Conservation (phyloP, 2,113 vertebrate genomes). For the Brevimyrus niger region DNA sequence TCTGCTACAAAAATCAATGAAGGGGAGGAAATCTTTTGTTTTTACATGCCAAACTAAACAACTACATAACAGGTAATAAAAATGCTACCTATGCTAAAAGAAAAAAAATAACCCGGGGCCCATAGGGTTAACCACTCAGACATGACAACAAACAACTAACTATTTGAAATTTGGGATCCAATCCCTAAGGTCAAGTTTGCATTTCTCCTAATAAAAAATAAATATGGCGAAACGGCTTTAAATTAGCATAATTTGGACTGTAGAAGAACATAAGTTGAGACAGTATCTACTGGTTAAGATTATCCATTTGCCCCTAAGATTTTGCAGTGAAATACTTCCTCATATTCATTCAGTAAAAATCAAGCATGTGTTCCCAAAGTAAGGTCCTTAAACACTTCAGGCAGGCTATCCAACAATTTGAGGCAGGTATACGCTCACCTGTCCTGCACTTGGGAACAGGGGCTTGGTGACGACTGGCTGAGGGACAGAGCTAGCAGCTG, state of each 20-base stretch:
- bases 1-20: background rate
- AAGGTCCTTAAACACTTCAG: background rate
- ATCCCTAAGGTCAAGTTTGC: background rate
- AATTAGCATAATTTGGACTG: background rate
- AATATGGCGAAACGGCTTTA: background rate
- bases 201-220: background rate
- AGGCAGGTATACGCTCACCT: slow-evolving; percentile 63
- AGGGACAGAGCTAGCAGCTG: slow-evolving; percentile 57
- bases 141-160: background rate
- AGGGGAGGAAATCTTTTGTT: background rate
- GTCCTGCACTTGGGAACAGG: slow-evolving; percentile 93
- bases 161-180: background rate
- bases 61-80: background rate
- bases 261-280: background rate
- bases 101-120: background rate
- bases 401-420: background rate
- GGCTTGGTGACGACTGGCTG: slow-evolving; percentile 86
- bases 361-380: background rate
- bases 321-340: background rate
- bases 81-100: background rate
- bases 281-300: background rate
- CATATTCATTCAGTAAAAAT: background rate
- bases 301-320: background rate
- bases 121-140: background rate
- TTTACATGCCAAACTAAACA: background rate